Evolutionary conservation across 2,797 vertebrate species (phyloP).

Genomic region (Siniperca scherzeri): DNA sequence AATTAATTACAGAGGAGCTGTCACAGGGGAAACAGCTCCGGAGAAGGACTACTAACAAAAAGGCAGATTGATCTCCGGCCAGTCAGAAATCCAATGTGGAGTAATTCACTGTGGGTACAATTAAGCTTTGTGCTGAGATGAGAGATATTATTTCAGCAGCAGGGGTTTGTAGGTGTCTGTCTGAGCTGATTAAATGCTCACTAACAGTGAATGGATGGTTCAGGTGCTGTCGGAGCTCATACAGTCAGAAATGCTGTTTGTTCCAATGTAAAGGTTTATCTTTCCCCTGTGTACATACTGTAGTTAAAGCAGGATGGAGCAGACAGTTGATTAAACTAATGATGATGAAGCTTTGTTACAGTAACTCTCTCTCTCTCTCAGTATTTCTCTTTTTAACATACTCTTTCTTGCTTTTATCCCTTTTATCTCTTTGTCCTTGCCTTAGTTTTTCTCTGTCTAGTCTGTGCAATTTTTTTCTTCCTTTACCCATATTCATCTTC

Average conservation of each 20-base stretch:
- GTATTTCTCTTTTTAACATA: constrained; percentile 12
- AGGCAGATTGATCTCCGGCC: constrained; percentile 44
- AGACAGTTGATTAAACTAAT: constrained; percentile 42
- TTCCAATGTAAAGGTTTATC: constrained; percentile 21
- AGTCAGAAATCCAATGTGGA: constrained; percentile 43
- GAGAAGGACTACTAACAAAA: constrained; percentile 8
- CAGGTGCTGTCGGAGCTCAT: constrained; percentile 30
- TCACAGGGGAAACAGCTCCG: not conserved
- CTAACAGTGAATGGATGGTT: constrained; percentile 29
- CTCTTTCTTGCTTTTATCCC: constrained; percentile 11
- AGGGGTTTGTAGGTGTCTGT: constrained; percentile 45
- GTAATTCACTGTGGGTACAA: constrained; percentile 40
- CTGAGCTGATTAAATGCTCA: constrained; percentile 51
- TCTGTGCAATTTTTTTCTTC: not conserved
- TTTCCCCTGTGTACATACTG: constrained; percentile 9
- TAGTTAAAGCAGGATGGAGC: constrained; percentile 36
- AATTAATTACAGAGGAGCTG: constrained; percentile 37
- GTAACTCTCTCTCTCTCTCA: constrained; percentile 11
- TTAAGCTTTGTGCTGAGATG: constrained; percentile 51
- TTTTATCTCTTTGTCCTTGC: constrained; percentile 43
- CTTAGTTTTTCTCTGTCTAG: not conserved
- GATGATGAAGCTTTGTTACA: not conserved
- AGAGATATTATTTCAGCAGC: constrained; percentile 41
- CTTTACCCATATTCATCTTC: constrained; percentile 34
- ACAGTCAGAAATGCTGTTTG: constrained; percentile 32